Base-by-base conservation (phyloP, 2,888 invertebrate genomes). In the Stenoptilia bipunctidactyla region DNA sequence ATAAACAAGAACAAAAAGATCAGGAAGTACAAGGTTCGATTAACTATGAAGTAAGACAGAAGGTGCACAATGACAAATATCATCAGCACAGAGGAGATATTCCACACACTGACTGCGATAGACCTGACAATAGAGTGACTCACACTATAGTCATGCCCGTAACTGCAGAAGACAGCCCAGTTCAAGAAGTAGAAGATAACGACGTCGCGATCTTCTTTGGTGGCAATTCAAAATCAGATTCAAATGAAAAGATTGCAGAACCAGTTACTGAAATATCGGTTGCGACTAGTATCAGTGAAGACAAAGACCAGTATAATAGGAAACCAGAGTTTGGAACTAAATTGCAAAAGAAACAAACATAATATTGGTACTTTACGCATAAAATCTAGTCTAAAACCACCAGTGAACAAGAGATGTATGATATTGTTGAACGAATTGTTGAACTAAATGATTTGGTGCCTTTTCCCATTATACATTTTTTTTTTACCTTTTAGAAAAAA, bases 151-250 rank as follows among this genome's bases (percentile, higher is more conserved):
- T 79, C 0, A 20, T 20, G 20, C 72, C 85, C 0, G 68, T 84
- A 0, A 63, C 85, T 0, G 69, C 73, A 3, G 59, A 46, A 1
- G 6, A 33, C n/a, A 27, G 12, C 1, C 52, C 71, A 1, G 63
- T 84, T 0, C 65, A 73, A 10, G 73, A 86, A 4, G 61, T 85
- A 3, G 84, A 86, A 39, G 85, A 87, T 20, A 86, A 87, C 39
- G 87, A 87, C 39, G 87, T 88, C 0, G 88, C 88, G 0, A 66
- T 89, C 20, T 89, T 84, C 55, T 88, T 87, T 50, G 71, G 66
- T 1, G 62, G 68, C 1, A 43, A 52, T 8, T 44, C 48, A 1
- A 53, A 51, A 36, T 44, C 51, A 35, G 48, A 49, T 41, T 34
- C 41, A 34, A 42, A 51, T 41, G 51, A 49, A 40, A 34, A 63